Conservation (phyloP, 2,797 vertebrate genomes). For the Lacerta agilis region DNA sequence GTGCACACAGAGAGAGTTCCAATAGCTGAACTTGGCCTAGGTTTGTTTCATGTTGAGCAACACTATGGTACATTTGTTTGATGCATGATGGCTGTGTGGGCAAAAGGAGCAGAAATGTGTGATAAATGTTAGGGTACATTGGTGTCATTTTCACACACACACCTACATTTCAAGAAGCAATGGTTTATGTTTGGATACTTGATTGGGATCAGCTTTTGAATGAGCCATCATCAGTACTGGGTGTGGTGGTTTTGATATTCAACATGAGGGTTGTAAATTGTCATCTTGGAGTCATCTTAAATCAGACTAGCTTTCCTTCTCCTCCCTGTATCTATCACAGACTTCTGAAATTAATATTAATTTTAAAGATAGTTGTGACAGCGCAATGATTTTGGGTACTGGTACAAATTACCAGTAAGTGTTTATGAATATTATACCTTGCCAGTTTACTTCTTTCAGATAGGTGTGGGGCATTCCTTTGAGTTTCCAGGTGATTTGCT, state of each 20-base stretch:
- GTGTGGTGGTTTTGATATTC: not conserved
- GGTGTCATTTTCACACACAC: not conserved
- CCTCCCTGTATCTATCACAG: slow-evolving; percentile 20
- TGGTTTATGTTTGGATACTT: not conserved
- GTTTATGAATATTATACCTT: slow-evolving; percentile 36
- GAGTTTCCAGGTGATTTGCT: not conserved
- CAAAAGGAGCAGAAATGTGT: not conserved
- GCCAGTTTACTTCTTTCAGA: slow-evolving; percentile 4
- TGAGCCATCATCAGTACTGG: not conserved
- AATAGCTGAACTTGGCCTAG: not conserved
- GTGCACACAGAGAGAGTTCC: not conserved
- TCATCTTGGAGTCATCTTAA: not conserved
- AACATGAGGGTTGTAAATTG: not conserved
- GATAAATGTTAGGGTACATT: not conserved
- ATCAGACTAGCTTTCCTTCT: not conserved
- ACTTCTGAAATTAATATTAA: slow-evolving; percentile 28
- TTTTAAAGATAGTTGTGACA: slow-evolving; percentile 45
- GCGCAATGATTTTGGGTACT: slow-evolving; percentile 7
- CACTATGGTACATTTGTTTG: not conserved
- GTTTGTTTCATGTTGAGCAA: not conserved
- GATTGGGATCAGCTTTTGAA: not conserved
- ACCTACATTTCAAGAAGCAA: not conserved
- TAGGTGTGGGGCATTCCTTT: slow-evolving; percentile 17
- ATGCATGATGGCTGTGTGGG: not conserved
- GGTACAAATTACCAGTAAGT: slow-evolving; percentile 20